Conservation (phyloP, 2,113 vertebrate species). For the Echinops telfairi region DNA sequence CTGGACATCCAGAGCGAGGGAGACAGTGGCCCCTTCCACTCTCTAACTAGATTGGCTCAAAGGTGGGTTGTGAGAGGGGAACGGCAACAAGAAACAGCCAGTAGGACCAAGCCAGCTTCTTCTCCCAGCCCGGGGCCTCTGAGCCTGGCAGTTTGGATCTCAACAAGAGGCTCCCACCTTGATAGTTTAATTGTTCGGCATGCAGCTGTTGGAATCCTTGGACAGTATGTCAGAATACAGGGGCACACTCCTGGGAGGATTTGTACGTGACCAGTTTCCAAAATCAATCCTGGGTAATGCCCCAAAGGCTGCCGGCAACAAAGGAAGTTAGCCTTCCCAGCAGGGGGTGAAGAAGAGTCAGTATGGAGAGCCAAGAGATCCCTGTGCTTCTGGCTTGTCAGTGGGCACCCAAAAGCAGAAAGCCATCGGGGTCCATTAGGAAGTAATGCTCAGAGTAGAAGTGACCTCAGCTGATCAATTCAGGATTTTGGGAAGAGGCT, state of each 20-base stretch:
- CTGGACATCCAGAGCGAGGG: background rate
- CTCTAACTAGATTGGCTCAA: background rate
- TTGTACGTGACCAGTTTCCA: background rate
- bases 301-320: constrained; percentile 63
- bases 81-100: background rate
- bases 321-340: constrained; percentile 69
- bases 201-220: background rate
- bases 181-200: background rate
- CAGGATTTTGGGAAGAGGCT: constrained; percentile 56
- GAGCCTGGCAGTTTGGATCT: background rate
- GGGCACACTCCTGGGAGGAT: background rate
- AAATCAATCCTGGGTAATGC: background rate
- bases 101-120: background rate
- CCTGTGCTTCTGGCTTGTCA: constrained; percentile 54
- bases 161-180: background rate
- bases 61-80: background rate
- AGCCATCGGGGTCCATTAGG: constrained; percentile 66
- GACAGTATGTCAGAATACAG: background rate
- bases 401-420: constrained; percentile 74
- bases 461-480: background rate
- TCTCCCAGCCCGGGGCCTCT: background rate
- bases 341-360: constrained; percentile 8
- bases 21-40: background rate
- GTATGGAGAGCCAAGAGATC: background rate
- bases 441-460: constrained; percentile 70